These are phyloP conservation scores for Cavia porcellus DNA, from an alignment of 2,113 vertebrate species.

Conservation along the genomic window DNA sequence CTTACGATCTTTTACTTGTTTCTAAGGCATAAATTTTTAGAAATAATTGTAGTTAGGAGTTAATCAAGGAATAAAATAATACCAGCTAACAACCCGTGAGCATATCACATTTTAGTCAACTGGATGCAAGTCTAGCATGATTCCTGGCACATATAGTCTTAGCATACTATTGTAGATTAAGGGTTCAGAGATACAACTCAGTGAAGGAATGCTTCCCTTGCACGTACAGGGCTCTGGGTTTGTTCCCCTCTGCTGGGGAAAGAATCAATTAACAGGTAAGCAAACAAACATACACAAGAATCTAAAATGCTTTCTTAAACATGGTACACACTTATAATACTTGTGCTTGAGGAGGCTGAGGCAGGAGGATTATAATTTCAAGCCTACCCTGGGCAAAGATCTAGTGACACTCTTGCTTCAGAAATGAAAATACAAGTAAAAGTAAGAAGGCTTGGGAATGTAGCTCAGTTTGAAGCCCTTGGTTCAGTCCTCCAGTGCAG, in stretches of 20 bases:
- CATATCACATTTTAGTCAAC: background rate
- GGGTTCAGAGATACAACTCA: background rate
- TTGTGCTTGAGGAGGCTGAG: background rate
- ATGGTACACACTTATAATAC: background rate
- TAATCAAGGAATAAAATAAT: conserved; percentile 40
- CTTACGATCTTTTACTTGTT: conserved; percentile 29
- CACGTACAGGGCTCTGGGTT: background rate
- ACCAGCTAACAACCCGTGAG: background rate
- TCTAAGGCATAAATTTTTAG: conserved; percentile 27
- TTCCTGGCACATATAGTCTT: background rate
- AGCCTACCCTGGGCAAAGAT: background rate
- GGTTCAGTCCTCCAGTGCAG: background rate
- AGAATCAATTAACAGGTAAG: background rate
- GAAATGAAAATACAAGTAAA: background rate
- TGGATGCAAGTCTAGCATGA: background rate
- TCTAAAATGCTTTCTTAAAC: background rate
- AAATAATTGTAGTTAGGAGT: background rate
- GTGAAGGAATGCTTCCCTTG: background rate
- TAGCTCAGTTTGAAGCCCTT: background rate
- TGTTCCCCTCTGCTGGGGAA: background rate
- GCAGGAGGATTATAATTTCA: background rate
- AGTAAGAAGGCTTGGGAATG: background rate
- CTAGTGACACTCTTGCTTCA: background rate
- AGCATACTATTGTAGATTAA: background rate
- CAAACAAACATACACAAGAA: background rate